A percentile compares a stretch with the other conserved stretches of the same genome.
These are phyloP conservation scores for Meloidogyne exigua DNA, from an alignment of 1,140 invertebrate genomes.

Conservation along the genomic window DNA sequence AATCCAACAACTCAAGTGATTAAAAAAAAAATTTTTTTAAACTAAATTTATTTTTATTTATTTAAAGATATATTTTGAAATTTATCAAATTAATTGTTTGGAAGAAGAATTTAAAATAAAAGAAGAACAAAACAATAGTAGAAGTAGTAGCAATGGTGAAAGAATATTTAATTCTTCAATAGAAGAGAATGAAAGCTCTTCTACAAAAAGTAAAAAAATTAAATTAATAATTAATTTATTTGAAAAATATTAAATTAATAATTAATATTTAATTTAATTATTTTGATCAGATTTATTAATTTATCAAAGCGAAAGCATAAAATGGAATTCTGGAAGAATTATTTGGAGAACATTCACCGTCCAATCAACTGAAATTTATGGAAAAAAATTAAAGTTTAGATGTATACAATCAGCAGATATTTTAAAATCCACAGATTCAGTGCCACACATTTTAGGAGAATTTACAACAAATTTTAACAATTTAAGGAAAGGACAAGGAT, in stretches of 20 bases:
- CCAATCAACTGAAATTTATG: slow-evolving; percentile 47
- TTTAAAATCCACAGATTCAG: slow-evolving; percentile 29
- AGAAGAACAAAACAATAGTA: background rate
- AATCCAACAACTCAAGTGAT: slow-evolving; percentile 33
- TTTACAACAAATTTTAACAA: slow-evolving; percentile 43
- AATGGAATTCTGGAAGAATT: slow-evolving; percentile 41
- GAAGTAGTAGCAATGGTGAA: too few species aligned
- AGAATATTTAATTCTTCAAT: too few species aligned
- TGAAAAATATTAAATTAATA: background rate
- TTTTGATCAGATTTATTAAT: slow-evolving; percentile 28
- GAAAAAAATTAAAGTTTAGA: slow-evolving; percentile 17
- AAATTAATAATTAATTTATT: background rate
- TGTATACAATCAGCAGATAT: slow-evolving; percentile 44
- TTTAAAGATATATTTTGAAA: slow-evolving; percentile 51
- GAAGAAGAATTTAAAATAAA: slow-evolving; percentile 21
- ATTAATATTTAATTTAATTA: background rate
- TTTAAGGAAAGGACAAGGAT: slow-evolving; percentile 34
- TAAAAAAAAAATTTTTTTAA: slow-evolving; percentile 15
- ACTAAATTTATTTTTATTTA: background rate
- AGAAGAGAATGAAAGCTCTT: background rate
- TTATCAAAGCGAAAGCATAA: slow-evolving; percentile 52
- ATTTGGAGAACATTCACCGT: slow-evolving; percentile 47
- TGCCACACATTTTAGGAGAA: slow-evolving; percentile 8
- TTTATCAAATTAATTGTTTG: slow-evolving; percentile 40
- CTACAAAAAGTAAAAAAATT: background rate